phyloP scores from a whole-genome alignment of 1,140 invertebrate genomes.

The Drosophila ohnishii region DNA sequence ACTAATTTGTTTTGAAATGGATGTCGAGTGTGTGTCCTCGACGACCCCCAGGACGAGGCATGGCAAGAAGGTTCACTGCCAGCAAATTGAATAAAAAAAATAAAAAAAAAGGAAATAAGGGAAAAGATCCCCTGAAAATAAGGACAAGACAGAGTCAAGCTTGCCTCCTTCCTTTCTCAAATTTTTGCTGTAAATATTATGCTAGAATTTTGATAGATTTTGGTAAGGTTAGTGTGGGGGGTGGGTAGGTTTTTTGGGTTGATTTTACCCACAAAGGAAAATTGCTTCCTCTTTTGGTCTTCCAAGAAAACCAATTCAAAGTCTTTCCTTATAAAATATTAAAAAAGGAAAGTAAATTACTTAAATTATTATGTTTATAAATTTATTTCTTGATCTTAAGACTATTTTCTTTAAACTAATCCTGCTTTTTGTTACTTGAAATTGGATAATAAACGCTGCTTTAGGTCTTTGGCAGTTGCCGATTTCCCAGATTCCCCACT shows the following conservation, averaged over 20 bases:
- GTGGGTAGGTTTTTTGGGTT: neutral
- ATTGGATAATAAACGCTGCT: constrained; percentile 3
- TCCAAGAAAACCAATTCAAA: neutral
- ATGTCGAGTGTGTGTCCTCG: constrained; percentile 42
- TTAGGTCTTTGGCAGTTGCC: neutral
- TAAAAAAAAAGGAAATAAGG: constrained; percentile 17
- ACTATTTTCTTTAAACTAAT: too few species aligned
- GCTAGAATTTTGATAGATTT: constrained; percentile 40
- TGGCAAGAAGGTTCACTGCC: constrained; percentile 48
- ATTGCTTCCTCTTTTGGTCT: neutral
- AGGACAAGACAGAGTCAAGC: constrained; percentile 14
- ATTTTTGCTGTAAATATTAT: constrained; percentile 29
- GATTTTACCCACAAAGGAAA: neutral
- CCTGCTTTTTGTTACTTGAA: neutral
- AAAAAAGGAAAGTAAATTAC: neutral
- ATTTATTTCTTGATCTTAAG: neutral
- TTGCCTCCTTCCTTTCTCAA: neutral
- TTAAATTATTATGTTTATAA: too few species aligned
- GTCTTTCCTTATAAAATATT: neutral
- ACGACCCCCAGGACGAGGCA: constrained; percentile 16
- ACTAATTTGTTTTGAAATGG: constrained; percentile 74
- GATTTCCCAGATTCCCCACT: neutral
- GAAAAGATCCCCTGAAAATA: constrained; percentile 8
- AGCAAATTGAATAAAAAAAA: constrained; percentile 62
- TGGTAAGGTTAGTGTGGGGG: neutral